Conservation (phyloP, 2,797 vertebrate genomes). For the Xiphorhynchus erythropygius region DNA sequence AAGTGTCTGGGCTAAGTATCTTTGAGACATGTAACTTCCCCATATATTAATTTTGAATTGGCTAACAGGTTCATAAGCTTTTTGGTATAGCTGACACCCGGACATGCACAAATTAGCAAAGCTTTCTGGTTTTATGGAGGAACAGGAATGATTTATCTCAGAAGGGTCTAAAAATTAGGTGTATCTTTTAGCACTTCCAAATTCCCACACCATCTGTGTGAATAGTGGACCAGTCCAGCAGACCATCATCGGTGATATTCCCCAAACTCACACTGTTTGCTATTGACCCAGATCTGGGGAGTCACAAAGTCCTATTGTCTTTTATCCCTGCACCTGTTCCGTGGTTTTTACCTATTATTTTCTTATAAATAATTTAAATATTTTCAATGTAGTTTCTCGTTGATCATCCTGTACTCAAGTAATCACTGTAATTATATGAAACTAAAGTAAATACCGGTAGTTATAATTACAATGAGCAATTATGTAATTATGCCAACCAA, state of each 20-base stretch:
- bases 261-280: neutral
- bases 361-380: conserved; percentile 1
- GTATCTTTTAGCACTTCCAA: neutral
- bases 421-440: conserved; percentile 43
- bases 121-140: neutral
- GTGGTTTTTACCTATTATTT: neutral
- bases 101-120: neutral
- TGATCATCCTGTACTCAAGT: neutral
- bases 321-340: neutral
- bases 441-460: conserved; percentile 30
- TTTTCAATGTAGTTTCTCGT: neutral
- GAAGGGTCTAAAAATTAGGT: neutral
- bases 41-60: neutral
- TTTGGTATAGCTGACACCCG: neutral
- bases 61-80: neutral
- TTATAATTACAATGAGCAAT: conserved; percentile 29
- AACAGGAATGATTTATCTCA: neutral
- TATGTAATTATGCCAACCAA: conserved; percentile 17
- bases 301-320: neutral
- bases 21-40: neutral
- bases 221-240: neutral
- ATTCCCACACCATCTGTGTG: neutral
- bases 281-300: neutral
- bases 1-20: neutral
- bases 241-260: neutral